Evolutionary conservation across 2,888 invertebrate species (phyloP).

Genomic region (Hemithea aestivaria): DNA sequence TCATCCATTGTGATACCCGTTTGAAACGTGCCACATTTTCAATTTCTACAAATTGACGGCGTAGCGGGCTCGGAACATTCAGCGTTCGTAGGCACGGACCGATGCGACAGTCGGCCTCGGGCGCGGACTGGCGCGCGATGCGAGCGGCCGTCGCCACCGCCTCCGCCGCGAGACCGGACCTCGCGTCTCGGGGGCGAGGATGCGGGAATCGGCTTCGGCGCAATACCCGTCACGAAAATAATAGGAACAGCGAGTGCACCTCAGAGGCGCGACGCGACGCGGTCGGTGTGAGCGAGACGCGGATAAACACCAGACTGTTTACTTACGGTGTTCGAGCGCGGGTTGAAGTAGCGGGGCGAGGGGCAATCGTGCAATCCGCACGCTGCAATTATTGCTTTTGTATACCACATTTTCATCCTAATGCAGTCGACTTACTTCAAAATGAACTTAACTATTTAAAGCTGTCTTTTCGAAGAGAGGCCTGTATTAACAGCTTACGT

Average conservation of each 20-base stretch:
- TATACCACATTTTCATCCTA: constrained; percentile 65
- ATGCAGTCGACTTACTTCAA: constrained; percentile 32
- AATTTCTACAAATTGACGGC: constrained; percentile 53
- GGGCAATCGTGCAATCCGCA: constrained; percentile 75
- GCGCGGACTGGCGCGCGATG: constrained; percentile 74
- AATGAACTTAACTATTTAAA: too few species aligned
- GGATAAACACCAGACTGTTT: constrained; percentile 79
- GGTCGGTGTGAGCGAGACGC: constrained; percentile 79
- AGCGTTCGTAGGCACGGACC: constrained; percentile 66
- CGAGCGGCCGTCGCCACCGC: constrained; percentile 75
- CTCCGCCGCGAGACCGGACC: constrained; percentile 75
- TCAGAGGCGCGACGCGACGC: constrained; percentile 77
- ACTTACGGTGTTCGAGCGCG: constrained; percentile 76
- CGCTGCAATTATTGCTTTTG: constrained; percentile 73
- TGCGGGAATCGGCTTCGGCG: constrained; percentile 79
- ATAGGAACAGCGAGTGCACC: constrained; percentile 79
- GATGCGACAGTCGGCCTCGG: constrained; percentile 73
- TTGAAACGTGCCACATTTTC: constrained; percentile 65
- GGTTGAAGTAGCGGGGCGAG: constrained; percentile 60
- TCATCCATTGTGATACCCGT: constrained; percentile 54
- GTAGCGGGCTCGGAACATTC: constrained; percentile 50
- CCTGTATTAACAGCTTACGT: too few species aligned
- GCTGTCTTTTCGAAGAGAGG: too few species aligned
- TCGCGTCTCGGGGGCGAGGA: constrained; percentile 77
- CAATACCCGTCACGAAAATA: constrained; percentile 80